These are phyloP conservation scores for Opisthograptis luteolata DNA, from an alignment of 2,888 invertebrate species.

Conservation along the genomic window DNA sequence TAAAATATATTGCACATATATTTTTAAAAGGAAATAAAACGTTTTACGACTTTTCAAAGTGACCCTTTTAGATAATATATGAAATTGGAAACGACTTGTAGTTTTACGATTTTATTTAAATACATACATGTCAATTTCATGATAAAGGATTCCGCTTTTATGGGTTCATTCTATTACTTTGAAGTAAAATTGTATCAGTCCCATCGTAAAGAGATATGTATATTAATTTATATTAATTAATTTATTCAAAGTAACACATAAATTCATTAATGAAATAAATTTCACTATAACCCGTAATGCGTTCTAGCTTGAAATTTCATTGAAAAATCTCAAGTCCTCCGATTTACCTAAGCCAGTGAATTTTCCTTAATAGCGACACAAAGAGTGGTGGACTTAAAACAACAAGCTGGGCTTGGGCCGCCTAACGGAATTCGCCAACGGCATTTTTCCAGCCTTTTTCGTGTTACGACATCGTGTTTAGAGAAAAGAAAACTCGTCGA, in stretches of 20 bases:
- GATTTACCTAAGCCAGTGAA: slow-evolving; percentile 63
- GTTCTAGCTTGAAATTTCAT: slow-evolving; percentile 33
- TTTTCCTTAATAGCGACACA: slow-evolving; percentile 68
- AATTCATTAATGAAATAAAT: too few species aligned
- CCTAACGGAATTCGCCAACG: slow-evolving; percentile 72
- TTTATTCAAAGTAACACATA: too few species aligned
- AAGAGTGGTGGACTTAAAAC: slow-evolving; percentile 70
- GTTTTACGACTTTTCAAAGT: too few species aligned
- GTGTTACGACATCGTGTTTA: slow-evolving; percentile 82
- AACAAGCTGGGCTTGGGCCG: slow-evolving; percentile 58
- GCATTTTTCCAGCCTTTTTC: slow-evolving; percentile 80
- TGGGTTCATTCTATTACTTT: slow-evolving; percentile 35
- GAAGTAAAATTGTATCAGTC: slow-evolving; percentile 37
- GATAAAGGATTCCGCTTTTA: slow-evolving; percentile 17
- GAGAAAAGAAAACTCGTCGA: slow-evolving; percentile 80
- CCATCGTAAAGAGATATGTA: slow-evolving; percentile 38
- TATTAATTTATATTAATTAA: too few species aligned
- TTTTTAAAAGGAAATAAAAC: not conserved
- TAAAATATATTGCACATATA: not conserved
- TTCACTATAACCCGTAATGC: too few species aligned
- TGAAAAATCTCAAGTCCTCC: slow-evolving; percentile 46
- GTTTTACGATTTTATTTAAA: slow-evolving; percentile 27
- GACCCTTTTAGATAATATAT: not conserved
- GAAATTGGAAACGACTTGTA: slow-evolving; percentile 14
- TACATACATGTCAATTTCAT: slow-evolving; percentile 33